Percentiles rank a stretch among this genome's conserved stretches.
These are phyloP conservation scores for Mellilla xanthometata DNA, from an alignment of 2,888 invertebrate genomes.

Conservation along the genomic window DNA sequence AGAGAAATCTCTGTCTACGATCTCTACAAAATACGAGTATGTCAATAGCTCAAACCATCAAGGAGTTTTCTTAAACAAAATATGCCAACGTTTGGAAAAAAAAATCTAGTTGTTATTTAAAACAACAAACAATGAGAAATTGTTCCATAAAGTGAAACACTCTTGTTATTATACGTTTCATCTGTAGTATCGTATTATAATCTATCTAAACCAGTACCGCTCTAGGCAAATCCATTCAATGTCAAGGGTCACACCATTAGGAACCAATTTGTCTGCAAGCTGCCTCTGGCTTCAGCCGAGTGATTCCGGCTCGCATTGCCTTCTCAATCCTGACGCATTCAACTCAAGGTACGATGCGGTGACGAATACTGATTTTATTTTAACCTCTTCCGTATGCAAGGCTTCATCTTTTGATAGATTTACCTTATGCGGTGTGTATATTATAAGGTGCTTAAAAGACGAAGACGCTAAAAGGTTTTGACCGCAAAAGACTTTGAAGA, in stretches of 20 bases:
- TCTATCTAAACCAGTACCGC: constrained; percentile 28
- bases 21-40: too few relatives aligned
- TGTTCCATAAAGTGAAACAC: too few relatives aligned
- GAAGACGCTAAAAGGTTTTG: too few relatives aligned
- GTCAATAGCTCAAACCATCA: too few relatives aligned
- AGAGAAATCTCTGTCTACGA: too few relatives aligned
- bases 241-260: constrained; percentile 25
- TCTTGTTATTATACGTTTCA: too few relatives aligned
- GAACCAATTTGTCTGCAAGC: constrained; percentile 22
- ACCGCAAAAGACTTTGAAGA: too few relatives aligned
- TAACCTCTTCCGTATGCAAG: constrained; percentile 9
- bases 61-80: too few relatives aligned
- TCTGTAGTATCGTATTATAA: too few relatives aligned
- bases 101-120: too few relatives aligned
- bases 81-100: too few relatives aligned
- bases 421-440: neutral
- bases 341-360: constrained; percentile 5
- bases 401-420: constrained; percentile 2
- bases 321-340: neutral
- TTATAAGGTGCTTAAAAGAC: neutral
- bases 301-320: constrained; percentile 14
- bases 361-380: constrained; percentile 8
- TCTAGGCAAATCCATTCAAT: constrained; percentile 26
- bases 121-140: too few relatives aligned
- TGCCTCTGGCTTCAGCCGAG: constrained; percentile 9